These are phyloP conservation scores for Jacana jacana DNA, from an alignment of 2,113 vertebrate genomes.

Conservation along the genomic window DNA sequence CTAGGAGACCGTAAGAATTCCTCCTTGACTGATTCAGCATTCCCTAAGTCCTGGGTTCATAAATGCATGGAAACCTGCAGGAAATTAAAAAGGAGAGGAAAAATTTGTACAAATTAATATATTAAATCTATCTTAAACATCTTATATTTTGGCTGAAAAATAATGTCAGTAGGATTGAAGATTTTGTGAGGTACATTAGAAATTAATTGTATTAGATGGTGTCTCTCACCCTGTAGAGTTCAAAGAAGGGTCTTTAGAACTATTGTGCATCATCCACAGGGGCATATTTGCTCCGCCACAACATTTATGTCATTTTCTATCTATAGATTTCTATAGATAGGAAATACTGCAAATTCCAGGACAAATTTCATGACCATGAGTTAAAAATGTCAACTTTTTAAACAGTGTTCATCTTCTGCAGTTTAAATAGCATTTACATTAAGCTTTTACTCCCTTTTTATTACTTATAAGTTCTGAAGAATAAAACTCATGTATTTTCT, in stretches of 20 bases:
- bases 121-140: not conserved
- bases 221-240: not conserved
- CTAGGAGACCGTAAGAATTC: not conserved
- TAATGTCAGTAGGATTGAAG: not conserved
- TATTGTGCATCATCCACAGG: not conserved
- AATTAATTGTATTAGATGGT: not conserved
- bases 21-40: not conserved
- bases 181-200: not conserved
- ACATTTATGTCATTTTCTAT: not conserved
- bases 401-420: not conserved
- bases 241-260: not conserved
- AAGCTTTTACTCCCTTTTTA: not conserved
- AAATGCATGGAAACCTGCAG: not conserved
- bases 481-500: not conserved
- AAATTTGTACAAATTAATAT: not conserved
- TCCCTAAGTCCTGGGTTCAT: not conserved
- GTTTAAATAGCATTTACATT: not conserved
- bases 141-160: not conserved
- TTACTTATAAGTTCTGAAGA: not conserved
- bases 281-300: not conserved
- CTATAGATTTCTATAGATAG: not conserved
- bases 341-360: not conserved
- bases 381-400: not conserved
- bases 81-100: not conserved
- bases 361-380: not conserved